A percentile compares a stretch with the other conserved stretches of the same genome.
These are phyloP conservation scores for Hylomyscus alleni DNA, from an alignment of 2,797 vertebrate species.

Conservation along the genomic window DNA sequence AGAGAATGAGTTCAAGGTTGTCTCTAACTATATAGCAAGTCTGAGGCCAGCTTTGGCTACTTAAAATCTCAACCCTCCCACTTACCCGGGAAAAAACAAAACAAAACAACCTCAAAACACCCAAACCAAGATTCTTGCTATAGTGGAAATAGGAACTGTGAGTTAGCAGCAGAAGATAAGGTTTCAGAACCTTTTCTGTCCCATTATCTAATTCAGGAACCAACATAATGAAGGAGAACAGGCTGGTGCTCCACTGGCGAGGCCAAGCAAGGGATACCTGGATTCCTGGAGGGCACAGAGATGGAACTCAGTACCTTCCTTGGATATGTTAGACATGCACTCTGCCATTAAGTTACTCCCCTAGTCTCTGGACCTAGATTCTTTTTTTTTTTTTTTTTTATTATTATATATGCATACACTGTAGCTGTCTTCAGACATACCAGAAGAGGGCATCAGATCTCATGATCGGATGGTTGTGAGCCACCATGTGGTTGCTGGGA, in stretches of 20 bases:
- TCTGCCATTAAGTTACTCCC: not conserved
- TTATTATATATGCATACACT: too few species aligned
- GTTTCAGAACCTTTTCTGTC: constrained; percentile 11
- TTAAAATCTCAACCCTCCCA: not conserved
- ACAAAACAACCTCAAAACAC: not conserved
- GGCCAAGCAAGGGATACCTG: not conserved
- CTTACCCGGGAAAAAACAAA: too few species aligned
- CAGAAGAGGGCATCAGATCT: too few species aligned
- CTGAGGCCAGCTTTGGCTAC: not conserved
- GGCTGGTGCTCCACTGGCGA: not conserved
- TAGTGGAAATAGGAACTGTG: constrained; percentile 30
- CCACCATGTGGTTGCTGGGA: too few species aligned
- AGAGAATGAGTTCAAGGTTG: not conserved
- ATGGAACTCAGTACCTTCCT: not conserved
- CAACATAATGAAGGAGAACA: not conserved
- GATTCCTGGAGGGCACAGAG: not conserved
- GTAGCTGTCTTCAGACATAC: too few species aligned
- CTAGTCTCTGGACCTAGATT: not conserved
- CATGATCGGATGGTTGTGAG: too few species aligned
- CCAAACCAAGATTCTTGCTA: not conserved
- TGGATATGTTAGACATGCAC: not conserved
- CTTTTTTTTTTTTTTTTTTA: too few species aligned
- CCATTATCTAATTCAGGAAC: constrained; percentile 15
- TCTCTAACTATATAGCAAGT: not conserved
- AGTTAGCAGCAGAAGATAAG: not conserved